A percentile compares a stretch with the other conserved stretches of the same genome.
phyloP scores from a whole-genome alignment of 2,113 vertebrate species.

The Cathartes aura region DNA sequence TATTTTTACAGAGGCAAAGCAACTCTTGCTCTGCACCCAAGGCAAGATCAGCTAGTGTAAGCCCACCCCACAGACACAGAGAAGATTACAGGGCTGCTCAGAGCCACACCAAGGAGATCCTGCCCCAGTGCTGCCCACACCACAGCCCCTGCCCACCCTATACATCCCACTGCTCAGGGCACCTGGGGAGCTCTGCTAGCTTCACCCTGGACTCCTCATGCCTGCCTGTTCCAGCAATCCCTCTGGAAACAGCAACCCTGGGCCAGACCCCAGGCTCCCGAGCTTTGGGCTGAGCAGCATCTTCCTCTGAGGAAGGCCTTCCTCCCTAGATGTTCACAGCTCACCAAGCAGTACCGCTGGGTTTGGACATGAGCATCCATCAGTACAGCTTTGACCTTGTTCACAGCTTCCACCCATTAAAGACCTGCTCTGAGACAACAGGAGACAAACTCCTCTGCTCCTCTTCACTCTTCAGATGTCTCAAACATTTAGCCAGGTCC shows the following conservation, averaged over 20 bases:
- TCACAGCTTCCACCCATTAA: neutral
- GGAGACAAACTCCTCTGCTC: neutral
- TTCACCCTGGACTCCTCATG: neutral
- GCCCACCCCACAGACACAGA: neutral
- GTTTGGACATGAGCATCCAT: neutral
- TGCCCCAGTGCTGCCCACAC: neutral
- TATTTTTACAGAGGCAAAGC: neutral
- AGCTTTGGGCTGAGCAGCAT: neutral
- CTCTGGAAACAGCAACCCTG: neutral
- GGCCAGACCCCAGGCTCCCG: too few relatives aligned
- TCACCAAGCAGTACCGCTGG: neutral
- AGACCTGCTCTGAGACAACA: neutral
- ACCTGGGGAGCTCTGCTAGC: neutral
- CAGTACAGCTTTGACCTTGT: neutral
- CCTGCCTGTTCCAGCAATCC: neutral
- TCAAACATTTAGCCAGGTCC: neutral
- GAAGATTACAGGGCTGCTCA: neutral
- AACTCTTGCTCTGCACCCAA: neutral
- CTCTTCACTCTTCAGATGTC: neutral
- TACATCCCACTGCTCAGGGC: neutral
- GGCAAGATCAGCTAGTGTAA: rapidly evolving
- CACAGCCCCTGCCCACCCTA: too few relatives aligned
- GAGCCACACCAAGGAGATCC: neutral
- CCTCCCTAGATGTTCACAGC: neutral
- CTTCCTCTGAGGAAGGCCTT: neutral